Base-by-base conservation (phyloP, 2,113 vertebrate genomes). In the Chaenogobius annularis region DNA sequence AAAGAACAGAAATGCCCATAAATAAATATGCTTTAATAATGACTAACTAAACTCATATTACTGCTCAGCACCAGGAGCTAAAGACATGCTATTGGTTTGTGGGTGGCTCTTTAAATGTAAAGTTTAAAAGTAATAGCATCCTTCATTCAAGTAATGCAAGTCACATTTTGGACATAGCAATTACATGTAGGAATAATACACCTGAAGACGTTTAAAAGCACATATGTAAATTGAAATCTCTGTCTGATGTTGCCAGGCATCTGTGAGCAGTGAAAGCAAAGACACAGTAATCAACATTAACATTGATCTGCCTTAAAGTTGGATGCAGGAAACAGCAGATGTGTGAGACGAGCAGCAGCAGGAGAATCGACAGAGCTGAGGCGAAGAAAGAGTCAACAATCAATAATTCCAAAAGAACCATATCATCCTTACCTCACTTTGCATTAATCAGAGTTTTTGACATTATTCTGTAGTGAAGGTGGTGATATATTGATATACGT, bases 261-360 rank as follows among this genome's bases (percentile, higher is more conserved):
- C 69, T 54, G 44, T 59, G 80, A 72, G 71, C 65, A 47, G 64
- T 35, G 71, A 55, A 47, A 22, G 8, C 59, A 76, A 48, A 66
- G 15, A 46, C 73, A 58, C 55, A 35, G 52, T 70, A 47, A 40
- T 17, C 26, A 35, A 17, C 58, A 61, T 61, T 61, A 61, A 65
- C 72, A 83, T 82, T 72, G 73, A 83, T 78, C 70, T 26, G 59
- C 9, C 63, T 0, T 52, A 56, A 47, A 70, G 64, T 46, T 66
- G 65, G 73, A 76, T 78, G 46, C 64, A 75, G 68, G 77, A 81
- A 70, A 58, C 70, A 81, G 43, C 77, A 82, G 79, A 72, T 79
- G 74, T 72, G 67, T 37, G 17, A 52, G 78, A 54, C 47, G 14
- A 70, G 80, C 19, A 66, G 55, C n/a, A 23, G 56, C 50, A 55